These are phyloP conservation scores for mouse (Mus musculus) DNA, from an alignment of 2,113 vertebrate species.

Conservation along the genomic window GRCm39 chr14:88612501-88613000, in stretches of 20 bases:
- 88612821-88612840: not conserved
- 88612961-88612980: not conserved
- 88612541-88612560: not conserved
- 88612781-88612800: not conserved
- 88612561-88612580: not conserved
- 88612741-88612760: not conserved
- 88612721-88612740: not conserved
- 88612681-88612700: too few species aligned
- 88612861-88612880: constrained; percentile 5
- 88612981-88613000: not conserved
- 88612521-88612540: not conserved
- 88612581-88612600: not conserved
- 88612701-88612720: not conserved
- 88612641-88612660: not conserved
- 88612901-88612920: not conserved
- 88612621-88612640: not conserved
- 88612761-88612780: not conserved
- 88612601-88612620: not conserved
- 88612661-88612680: not conserved
- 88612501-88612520: not conserved
- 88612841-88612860: not conserved
- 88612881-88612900: not conserved
- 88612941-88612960: not conserved
- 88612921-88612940: not conserved
- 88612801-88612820: not conserved